Conservation (phyloP, 2,113 vertebrate species). For the Turnix velox region DNA sequence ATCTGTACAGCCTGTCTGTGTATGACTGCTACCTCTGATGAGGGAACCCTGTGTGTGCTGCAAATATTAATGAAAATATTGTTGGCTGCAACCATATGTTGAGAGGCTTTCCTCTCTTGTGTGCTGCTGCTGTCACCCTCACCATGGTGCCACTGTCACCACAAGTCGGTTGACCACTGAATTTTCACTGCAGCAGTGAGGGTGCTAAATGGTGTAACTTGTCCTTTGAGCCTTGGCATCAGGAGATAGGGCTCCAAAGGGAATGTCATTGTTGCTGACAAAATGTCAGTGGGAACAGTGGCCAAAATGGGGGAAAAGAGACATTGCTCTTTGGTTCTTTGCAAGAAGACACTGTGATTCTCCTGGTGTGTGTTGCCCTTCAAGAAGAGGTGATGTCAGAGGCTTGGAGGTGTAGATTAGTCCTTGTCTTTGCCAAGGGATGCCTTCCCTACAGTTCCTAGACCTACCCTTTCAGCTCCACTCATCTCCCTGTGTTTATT, state of each 20-base stretch:
- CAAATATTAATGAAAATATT: neutral
- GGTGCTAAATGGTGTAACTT: accelerated
- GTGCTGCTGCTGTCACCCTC: neutral
- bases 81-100: neutral
- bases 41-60: accelerated
- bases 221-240: neutral
- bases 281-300: neutral
- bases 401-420: neutral
- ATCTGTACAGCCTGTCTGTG: accelerated
- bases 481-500: neutral
- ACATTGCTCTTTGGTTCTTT: neutral
- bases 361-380: neutral
- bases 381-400: neutral
- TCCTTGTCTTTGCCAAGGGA: neutral
- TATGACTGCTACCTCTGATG: accelerated
- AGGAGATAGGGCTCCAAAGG: neutral
- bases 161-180: neutral
- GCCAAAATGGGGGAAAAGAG: neutral
- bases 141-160: neutral
- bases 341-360: neutral
- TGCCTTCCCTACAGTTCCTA: neutral
- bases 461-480: neutral
- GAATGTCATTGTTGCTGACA: neutral
- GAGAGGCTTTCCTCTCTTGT: neutral
- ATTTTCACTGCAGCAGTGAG: neutral